These are phyloP conservation scores for Rutilus rutilus DNA, from an alignment of 2,113 vertebrate genomes.

Conservation along the genomic window DNA sequence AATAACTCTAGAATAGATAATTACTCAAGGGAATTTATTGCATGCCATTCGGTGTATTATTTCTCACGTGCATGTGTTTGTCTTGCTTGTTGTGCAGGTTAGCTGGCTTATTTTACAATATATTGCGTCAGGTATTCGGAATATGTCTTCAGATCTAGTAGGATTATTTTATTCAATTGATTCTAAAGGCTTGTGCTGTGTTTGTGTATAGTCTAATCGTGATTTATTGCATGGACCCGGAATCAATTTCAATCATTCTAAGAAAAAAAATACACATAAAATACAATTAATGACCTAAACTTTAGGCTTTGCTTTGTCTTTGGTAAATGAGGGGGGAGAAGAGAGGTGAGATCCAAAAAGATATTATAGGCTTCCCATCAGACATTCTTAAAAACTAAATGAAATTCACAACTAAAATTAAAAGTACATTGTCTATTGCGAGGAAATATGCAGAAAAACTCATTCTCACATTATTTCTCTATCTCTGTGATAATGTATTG, in stretches of 20 bases:
- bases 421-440: neutral
- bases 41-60: neutral
- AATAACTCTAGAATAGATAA: neutral
- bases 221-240: constrained; percentile 51
- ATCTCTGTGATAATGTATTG: neutral
- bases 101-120: constrained; percentile 46
- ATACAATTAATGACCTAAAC: constrained; percentile 55
- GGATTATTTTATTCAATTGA: constrained; percentile 57
- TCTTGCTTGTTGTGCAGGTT: neutral
- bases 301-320: constrained; percentile 76
- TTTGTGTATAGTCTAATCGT: constrained; percentile 58
- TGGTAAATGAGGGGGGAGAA: constrained; percentile 73
- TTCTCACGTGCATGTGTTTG: neutral
- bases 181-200: constrained; percentile 57
- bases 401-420: neutral
- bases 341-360: constrained; percentile 35
- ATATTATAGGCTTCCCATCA: constrained; percentile 22
- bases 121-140: constrained; percentile 20
- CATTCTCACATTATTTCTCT: neutral
- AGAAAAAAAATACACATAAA: constrained; percentile 53
- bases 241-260: constrained; percentile 57
- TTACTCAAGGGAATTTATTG: neutral
- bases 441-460: neutral
- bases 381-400: neutral
- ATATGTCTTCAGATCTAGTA: constrained; percentile 42